Evolutionary conservation across 1,140 invertebrate species (phyloP).

Genomic region (Leptopilina clavipes): DNA sequence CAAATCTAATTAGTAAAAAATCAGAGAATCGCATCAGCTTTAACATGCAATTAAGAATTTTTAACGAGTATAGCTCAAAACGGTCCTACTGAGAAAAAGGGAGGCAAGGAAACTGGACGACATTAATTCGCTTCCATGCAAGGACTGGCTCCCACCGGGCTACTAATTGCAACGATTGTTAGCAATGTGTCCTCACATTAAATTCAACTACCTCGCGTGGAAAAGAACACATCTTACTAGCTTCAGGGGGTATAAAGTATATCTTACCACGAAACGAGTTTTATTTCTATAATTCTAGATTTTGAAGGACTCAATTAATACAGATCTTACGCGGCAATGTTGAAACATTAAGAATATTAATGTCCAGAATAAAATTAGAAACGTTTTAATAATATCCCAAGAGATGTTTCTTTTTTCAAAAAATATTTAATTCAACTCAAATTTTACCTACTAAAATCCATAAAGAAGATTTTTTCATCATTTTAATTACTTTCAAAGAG

Average conservation of each 20-base stretch:
- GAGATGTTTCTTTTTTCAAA: background rate
- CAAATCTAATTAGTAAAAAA: too few species aligned
- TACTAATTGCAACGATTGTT: constrained; percentile 61
- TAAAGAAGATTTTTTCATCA: too few species aligned
- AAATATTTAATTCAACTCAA: too few species aligned
- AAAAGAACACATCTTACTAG: background rate
- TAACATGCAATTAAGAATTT: too few species aligned
- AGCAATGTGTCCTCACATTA: constrained; percentile 3
- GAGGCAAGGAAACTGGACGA: constrained; percentile 35
- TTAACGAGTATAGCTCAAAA: too few species aligned
- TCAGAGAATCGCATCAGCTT: too few species aligned
- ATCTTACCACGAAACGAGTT: background rate
- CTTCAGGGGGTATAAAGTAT: background rate
- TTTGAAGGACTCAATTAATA: constrained; percentile 17
- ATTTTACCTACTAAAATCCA: too few species aligned
- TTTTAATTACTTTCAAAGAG: too few species aligned
- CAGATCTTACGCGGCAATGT: background rate
- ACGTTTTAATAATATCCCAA: background rate
- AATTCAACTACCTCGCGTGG: constrained; percentile 8
- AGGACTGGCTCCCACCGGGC: constrained; percentile 54
- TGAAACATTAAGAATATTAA: constrained; percentile 1
- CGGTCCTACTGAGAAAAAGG: too few species aligned
- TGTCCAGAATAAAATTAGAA: background rate
- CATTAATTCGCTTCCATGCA: constrained; percentile 42
- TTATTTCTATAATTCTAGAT: constrained; percentile 18